phyloP scores from a whole-genome alignment of 2,113 vertebrate species.

The Scopus umbretta region DNA sequence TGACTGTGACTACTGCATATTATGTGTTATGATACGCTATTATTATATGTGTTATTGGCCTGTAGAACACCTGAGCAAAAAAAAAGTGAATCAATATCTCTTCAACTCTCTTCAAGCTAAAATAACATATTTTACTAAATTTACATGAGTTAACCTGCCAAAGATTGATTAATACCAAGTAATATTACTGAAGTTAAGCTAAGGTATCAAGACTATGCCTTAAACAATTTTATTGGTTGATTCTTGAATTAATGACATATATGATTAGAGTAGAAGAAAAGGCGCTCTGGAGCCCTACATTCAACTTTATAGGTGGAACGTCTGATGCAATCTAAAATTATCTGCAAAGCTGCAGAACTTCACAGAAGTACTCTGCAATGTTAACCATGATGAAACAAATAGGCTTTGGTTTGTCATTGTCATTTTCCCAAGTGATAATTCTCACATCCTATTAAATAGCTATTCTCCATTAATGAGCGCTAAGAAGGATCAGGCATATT shows the following conservation, averaged over 20 bases:
- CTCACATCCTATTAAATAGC: background rate
- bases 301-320: background rate
- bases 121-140: background rate
- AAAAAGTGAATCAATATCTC: background rate
- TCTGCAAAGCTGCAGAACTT: background rate
- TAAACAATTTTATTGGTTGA: background rate
- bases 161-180: background rate
- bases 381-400: background rate
- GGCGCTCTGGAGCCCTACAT: background rate
- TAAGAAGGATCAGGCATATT: background rate
- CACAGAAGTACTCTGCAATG: background rate
- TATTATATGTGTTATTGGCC: background rate
- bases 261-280: background rate
- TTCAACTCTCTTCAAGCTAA: background rate
- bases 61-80: background rate
- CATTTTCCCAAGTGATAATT: background rate
- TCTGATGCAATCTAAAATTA: background rate
- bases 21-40: background rate
- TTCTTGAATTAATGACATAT: background rate
- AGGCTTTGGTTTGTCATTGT: background rate
- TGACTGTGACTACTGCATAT: background rate
- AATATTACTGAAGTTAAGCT: background rate
- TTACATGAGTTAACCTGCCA: background rate
- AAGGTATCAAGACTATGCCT: background rate
- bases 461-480: background rate